Base-by-base conservation (phyloP, 2,113 vertebrate genomes). In the Nannobrachium achirus region DNA sequence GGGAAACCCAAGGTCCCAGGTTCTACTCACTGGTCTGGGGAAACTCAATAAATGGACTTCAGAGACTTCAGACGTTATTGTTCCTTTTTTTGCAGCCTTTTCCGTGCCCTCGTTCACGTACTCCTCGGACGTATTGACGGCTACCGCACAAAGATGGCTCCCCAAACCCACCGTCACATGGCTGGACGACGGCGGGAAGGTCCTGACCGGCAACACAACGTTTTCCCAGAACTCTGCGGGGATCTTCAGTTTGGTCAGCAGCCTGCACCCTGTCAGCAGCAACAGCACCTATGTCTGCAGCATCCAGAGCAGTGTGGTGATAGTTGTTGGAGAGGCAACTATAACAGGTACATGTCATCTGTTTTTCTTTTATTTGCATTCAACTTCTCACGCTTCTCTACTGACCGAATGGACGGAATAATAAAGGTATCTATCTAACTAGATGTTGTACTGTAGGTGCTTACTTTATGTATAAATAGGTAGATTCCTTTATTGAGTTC, bases 161-260 rank as follows among this genome's bases (percentile, higher is more conserved):
- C 88, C 86, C 1, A 50, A 60, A 19, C 88, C 88, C 0, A 61
- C 10, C 0, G 59, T 85, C 7, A 83, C 25, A 0, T 90, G 88
- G 86, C 8, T 14, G 2, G 39, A 69, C 73, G 2, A 8, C 0
- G 20, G 14, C 0, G 67, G 56, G 8, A 16, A 9, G 0, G 18
- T 55, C 0, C 69, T 88, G 59, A 6, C 5, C 0, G 83, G 25
- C 25, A 70, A 0, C 42, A 81, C 83, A 0, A 69, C 0, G 25
- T 41, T 80, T 4, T n/a, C 10, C 0, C 0, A 20, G 0, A 61
- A 3, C 66, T 60, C 68, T 2, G 38, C 2, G 0, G 82, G 71
- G 7, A 52, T 81, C 0, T 83, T 66, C 41, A 63, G 20, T 0
- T 3, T 90, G 0, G 13, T 44, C 49, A 87, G 80, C 75, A 8